phyloP scores from a whole-genome alignment of 1,140 invertebrate species.

The Tetranychus urticae region DNA sequence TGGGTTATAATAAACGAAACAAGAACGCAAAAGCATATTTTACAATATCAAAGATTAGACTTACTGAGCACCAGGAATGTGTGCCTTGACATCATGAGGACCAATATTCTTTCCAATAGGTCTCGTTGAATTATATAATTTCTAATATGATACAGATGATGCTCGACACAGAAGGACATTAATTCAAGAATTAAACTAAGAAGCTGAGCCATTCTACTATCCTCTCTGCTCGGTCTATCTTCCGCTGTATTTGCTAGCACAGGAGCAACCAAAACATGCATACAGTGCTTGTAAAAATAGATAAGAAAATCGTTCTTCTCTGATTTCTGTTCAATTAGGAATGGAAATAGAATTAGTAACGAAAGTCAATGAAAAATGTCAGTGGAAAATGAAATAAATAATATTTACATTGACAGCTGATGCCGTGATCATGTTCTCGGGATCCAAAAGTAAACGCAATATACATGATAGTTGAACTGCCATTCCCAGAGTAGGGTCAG shows the following conservation, averaged over 20 bases:
- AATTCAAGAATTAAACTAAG: constrained; percentile 81
- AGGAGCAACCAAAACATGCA: constrained; percentile 75
- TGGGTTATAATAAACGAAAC: background rate
- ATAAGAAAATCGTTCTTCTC: constrained; percentile 95
- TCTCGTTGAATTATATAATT: constrained; percentile 94
- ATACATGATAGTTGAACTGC: constrained; percentile 88
- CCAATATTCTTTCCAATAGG: constrained; percentile 70
- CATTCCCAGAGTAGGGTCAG: constrained; percentile 62
- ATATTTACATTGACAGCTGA: constrained; percentile 42
- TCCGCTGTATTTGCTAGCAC: constrained; percentile 52
- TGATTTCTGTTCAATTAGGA: constrained; percentile 36
- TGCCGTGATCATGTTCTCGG: constrained; percentile 79
- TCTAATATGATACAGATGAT: constrained; percentile 96
- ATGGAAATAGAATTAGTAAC: background rate
- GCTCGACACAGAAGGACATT: constrained; percentile 97
- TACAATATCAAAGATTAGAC: background rate
- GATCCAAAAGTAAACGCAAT: constrained; percentile 74
- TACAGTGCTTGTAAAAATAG: constrained; percentile 96
- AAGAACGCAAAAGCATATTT: background rate
- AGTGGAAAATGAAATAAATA: background rate
- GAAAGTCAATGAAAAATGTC: background rate
- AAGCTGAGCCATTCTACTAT: constrained; percentile 85
- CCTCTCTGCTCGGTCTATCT: constrained; percentile 30
- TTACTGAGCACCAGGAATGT: constrained; percentile 83
- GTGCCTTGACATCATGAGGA: constrained; percentile 90